A percentile compares a stretch with the other conserved stretches of the same genome.
Conservation (phyloP, 2,797 vertebrate genomes). For the Periophthalmus magnuspinnatus region DNA sequence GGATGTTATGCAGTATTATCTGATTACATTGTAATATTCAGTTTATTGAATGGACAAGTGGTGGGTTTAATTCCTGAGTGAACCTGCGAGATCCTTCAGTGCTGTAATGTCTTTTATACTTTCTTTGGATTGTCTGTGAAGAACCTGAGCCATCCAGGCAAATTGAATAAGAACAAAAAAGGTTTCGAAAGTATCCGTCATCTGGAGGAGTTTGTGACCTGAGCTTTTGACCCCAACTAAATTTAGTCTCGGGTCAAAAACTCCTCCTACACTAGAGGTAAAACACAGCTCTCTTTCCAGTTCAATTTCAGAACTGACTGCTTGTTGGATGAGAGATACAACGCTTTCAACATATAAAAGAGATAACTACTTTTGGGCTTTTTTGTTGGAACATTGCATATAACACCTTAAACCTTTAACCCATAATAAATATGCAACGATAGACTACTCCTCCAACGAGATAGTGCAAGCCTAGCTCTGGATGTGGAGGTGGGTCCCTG, state of each 20-base stretch:
- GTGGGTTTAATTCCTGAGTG: too few relatives aligned
- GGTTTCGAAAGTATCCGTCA: neutral
- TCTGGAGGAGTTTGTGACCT: slow-evolving; percentile 9
- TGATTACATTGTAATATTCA: too few relatives aligned
- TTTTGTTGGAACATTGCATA: neutral
- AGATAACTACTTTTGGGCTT: neutral
- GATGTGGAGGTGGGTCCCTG: too few relatives aligned
- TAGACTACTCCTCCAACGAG: too few relatives aligned
- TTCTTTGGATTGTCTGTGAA: neutral
- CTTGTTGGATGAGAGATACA: neutral
- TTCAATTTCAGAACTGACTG: neutral
- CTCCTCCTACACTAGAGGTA: slow-evolving; percentile 2
- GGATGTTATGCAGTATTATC: too few relatives aligned
- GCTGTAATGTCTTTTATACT: neutral
- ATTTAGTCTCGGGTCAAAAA: neutral
- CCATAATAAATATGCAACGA: neutral
- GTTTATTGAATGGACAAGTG: too few relatives aligned
- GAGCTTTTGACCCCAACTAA: slow-evolving; percentile 2
- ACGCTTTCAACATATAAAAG: neutral
- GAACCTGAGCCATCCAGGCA: neutral
- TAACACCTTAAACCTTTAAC: neutral
- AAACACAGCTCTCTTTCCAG: neutral
- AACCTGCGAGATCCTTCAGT: neutral
- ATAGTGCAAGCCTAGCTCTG: too few relatives aligned
- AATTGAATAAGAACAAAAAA: slow-evolving; percentile 1